Conservation (phyloP, 1,140 invertebrate species). For the Micrasema minimum region DNA sequence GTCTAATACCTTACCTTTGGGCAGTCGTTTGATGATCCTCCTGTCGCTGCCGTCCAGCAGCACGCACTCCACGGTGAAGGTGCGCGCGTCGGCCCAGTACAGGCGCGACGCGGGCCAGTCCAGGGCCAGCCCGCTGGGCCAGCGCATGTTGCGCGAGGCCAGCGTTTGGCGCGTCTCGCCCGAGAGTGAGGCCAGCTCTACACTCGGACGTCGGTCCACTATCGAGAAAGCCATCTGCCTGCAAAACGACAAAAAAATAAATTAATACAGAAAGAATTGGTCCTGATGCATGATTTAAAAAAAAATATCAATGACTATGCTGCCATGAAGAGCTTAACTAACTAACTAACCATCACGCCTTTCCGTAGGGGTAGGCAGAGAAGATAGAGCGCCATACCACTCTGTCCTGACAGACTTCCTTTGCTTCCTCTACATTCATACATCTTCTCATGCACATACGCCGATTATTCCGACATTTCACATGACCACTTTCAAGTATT, state of each 20-base stretch:
- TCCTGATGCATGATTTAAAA: no score
- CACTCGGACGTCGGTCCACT: slow-evolving; percentile 62
- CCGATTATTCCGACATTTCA: no score
- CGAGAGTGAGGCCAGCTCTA: slow-evolving; percentile 76
- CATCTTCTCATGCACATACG: no score
- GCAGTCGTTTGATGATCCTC: slow-evolving; percentile 68
- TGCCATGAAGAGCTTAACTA: no score
- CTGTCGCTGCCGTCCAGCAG: slow-evolving; percentile 75
- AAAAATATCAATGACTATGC: no score
- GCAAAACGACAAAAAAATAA: slow-evolving; percentile 37
- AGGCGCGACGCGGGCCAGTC: slow-evolving; percentile 74
- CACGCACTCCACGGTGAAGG: slow-evolving; percentile 74
- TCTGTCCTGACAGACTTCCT: no score
- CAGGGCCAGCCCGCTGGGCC: slow-evolving; percentile 76
- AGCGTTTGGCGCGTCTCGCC: slow-evolving; percentile 71
- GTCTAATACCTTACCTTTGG: not conserved
- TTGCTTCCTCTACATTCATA: no score
- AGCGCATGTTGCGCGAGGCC: slow-evolving; percentile 69
- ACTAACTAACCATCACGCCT: no score
- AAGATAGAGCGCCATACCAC: no score
- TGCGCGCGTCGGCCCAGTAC: slow-evolving; percentile 82
- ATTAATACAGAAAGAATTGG: no score
- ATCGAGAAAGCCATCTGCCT: slow-evolving; percentile 61
- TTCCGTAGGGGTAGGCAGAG: no score
- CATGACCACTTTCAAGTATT: no score